Evolutionary conservation across 2,113 vertebrate genomes (phyloP).

Genomic region (Gracilinanus agilis): DNA sequence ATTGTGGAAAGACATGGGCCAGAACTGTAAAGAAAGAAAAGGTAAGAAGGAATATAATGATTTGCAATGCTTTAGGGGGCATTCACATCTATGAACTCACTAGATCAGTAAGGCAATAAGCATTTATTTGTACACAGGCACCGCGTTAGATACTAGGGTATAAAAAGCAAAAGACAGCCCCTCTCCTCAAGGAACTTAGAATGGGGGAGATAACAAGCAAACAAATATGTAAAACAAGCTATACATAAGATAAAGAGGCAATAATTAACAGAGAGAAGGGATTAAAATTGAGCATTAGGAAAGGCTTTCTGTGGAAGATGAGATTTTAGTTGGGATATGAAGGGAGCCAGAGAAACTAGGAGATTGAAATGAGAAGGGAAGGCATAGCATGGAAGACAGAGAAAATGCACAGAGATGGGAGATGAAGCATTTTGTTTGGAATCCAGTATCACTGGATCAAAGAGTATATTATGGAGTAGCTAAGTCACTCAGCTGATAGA

Average conservation of each 20-base stretch:
- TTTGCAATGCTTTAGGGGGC: background rate
- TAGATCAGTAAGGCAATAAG: background rate
- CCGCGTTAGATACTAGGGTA: background rate
- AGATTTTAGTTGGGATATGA: background rate
- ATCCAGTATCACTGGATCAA: background rate
- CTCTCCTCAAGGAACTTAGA: background rate
- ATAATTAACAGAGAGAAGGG: background rate
- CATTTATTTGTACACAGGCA: background rate
- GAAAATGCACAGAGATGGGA: background rate
- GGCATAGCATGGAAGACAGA: background rate
- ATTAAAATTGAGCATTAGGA: background rate
- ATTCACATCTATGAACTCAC: background rate
- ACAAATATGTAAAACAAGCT: background rate
- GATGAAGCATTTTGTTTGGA: background rate
- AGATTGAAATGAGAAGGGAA: background rate
- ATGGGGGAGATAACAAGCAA: background rate
- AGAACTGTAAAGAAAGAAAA: background rate
- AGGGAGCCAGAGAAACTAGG: background rate
- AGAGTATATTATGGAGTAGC: background rate
- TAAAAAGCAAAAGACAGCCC: background rate
- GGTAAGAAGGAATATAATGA: background rate
- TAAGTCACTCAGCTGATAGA: too few relatives aligned
- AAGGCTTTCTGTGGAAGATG: background rate
- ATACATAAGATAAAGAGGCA: background rate
- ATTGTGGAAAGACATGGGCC: background rate